Conservation (phyloP, 2,113 vertebrate genomes). For the Callopanchax toddi region DNA sequence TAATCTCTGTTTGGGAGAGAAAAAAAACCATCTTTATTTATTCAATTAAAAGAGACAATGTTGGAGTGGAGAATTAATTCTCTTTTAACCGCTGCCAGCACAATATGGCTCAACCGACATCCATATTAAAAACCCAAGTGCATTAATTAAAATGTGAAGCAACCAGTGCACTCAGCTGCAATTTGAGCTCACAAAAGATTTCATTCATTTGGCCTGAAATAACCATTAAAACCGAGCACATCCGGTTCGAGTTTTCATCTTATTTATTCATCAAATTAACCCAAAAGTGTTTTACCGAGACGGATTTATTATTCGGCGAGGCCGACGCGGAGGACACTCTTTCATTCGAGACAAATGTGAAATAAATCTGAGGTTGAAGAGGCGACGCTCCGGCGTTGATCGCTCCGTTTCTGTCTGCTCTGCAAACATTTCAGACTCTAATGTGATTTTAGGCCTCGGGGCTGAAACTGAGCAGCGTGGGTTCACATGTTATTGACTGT, state of each 20-base stretch:
- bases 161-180: slow-evolving; percentile 53
- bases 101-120: slow-evolving; percentile 69
- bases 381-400: no score
- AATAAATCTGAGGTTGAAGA: slow-evolving; percentile 25
- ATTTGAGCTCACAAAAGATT: slow-evolving; percentile 67
- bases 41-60: slow-evolving; percentile 74
- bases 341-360: slow-evolving; percentile 41
- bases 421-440: slow-evolving; percentile 12
- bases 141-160: slow-evolving; percentile 73
- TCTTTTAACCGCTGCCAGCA: slow-evolving; percentile 73
- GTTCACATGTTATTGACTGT: slow-evolving; percentile 52
- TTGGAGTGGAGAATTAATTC: slow-evolving; percentile 59
- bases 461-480: slow-evolving; percentile 24
- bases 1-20: slow-evolving; percentile 25
- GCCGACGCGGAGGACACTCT: slow-evolving; percentile 19
- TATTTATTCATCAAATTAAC: slow-evolving; percentile 70
- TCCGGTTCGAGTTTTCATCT: slow-evolving; percentile 42
- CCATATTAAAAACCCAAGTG: slow-evolving; percentile 73
- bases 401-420: not conserved
- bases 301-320: slow-evolving; percentile 56
- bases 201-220: slow-evolving; percentile 67
- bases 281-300: slow-evolving; percentile 56
- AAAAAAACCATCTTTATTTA: slow-evolving; percentile 67
- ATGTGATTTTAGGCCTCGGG: slow-evolving; percentile 42
- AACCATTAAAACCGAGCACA: slow-evolving; percentile 57